Base-by-base conservation (phyloP, 2,113 vertebrate species). In the Passer domesticus region DNA sequence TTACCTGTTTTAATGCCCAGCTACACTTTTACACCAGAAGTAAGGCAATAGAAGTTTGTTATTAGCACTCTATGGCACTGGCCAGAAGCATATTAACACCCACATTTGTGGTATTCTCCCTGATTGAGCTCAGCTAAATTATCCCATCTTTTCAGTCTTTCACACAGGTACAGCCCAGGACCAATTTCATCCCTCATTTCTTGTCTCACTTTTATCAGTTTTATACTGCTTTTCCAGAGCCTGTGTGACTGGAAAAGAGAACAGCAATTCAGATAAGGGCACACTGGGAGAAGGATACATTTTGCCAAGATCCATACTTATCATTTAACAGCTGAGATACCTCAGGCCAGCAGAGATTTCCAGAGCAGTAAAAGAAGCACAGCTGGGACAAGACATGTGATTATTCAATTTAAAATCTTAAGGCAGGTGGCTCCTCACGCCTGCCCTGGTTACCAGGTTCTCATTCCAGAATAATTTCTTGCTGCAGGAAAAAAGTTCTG, bases 331-430 rank as follows among this genome's bases (percentile, higher is more conserved):
- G 79, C 72, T 52, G 47, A 64, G 53, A 28, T 73, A 77, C 46
- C 63, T 92, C 55, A 77, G 79, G 72, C 63, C 55, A 93, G 64
- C 33, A 70, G 75, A 80, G 39, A 41, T 90, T 89, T 78, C 83
- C 88, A 92, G 86, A 93, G 64, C 73, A 67, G 85, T 74, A 81
- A 76, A 79, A 75, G 56, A 77, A 93, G 66, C 67, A 22, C 76
- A 88, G 52, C 63, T 78, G 83, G 75, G 88, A 90, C 49, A 68
- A 87, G 15, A 75, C 58, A n/a, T n/a, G 31, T 43, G 76, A 86
- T 92, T 89, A 82, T 84, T 96, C 80, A 52, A 52, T 90, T 87
- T 91, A 68, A 92, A 92, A 76, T 83, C n/a, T 44, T 78, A 49
- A 55, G 59, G 39, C 62, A 77, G 59, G 70, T 82, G 83, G 63